Percentiles rank a stretch among this genome's conserved stretches.
Conservation (phyloP, 1,140 invertebrate genomes). For the Ostrea edulis region DNA sequence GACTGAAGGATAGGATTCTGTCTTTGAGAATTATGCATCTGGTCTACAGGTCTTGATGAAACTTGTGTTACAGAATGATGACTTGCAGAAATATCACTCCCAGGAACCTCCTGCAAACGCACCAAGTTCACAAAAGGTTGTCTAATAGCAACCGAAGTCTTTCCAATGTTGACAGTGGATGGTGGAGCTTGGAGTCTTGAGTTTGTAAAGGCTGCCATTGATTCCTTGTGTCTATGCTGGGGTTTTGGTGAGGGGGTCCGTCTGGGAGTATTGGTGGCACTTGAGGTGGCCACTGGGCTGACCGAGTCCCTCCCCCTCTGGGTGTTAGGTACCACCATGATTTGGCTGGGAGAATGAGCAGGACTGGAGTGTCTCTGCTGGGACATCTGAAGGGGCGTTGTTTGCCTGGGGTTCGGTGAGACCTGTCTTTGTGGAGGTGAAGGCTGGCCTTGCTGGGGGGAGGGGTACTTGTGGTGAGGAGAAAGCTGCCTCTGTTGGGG, state of each 20-base stretch:
- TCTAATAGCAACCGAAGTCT: slow-evolving; percentile 45
- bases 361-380: slow-evolving; percentile 16
- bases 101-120: slow-evolving; percentile 34
- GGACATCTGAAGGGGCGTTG: not conserved
- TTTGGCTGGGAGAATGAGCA: not conserved
- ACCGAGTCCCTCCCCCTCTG: not conserved
- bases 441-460: not conserved
- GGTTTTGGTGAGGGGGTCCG: slow-evolving; percentile 55
- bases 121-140: slow-evolving; percentile 54
- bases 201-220: slow-evolving; percentile 11
- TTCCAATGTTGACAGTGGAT: slow-evolving; percentile 35
- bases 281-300: slow-evolving; percentile 22
- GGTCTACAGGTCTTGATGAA: not conserved
- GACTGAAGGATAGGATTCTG: not conserved
- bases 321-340: not conserved
- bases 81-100: not conserved
- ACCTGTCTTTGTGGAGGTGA: slow-evolving; percentile 25
- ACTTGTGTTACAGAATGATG: slow-evolving; percentile 22
- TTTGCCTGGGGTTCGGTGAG: not conserved
- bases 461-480: not conserved
- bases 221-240: slow-evolving; percentile 56
- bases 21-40: not conserved
- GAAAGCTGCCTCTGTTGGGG: slow-evolving; percentile 4
- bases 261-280: not conserved
- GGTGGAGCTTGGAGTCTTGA: not conserved